Conservation (phyloP, 2,797 vertebrate species). For the Pangasius macronema region DNA sequence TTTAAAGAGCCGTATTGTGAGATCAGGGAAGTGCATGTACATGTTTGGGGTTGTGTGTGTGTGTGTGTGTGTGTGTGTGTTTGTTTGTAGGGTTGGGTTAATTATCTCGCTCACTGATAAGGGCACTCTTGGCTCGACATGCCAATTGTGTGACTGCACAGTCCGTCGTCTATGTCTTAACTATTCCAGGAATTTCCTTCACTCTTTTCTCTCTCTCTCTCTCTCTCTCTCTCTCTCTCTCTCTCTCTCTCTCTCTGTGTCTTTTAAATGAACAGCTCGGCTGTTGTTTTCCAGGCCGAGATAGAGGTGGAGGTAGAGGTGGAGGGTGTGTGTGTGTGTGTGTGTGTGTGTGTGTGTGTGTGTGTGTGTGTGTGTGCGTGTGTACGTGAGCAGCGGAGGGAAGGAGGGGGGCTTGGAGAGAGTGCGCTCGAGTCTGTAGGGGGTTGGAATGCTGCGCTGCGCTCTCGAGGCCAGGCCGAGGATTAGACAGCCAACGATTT, state of each 20-base stretch:
- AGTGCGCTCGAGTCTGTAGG: conserved; percentile 40
- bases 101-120: conserved; percentile 56
- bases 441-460: conserved; percentile 50
- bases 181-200: conserved; percentile 61
- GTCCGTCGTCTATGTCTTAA: conserved; percentile 47
- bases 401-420: conserved; percentile 28
- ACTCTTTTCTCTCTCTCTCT: conserved; percentile 24
- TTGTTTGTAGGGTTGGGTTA: conserved; percentile 45
- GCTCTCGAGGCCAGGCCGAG: conserved; percentile 46
- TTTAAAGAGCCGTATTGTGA: conserved; percentile 21
- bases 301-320: conserved; percentile 33
- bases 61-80: conserved; percentile 28
- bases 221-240: conserved; percentile 33
- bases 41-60: conserved; percentile 8
- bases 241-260: background rate
- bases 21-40: conserved; percentile 23
- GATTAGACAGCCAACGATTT: conserved; percentile 40
- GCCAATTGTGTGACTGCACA: conserved; percentile 49
- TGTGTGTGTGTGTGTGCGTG: conserved; percentile 30
- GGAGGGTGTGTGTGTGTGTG: conserved; percentile 28
- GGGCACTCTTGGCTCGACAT: conserved; percentile 49
- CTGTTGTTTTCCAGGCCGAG: conserved; percentile 49
- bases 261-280: conserved; percentile 21
- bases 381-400: conserved; percentile 14
- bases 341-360: conserved; percentile 20